A percentile compares a stretch with the other conserved stretches of the same genome.
These are phyloP conservation scores for Nannoperca australis DNA, from an alignment of 2,797 vertebrate species.

Conservation along the genomic window DNA sequence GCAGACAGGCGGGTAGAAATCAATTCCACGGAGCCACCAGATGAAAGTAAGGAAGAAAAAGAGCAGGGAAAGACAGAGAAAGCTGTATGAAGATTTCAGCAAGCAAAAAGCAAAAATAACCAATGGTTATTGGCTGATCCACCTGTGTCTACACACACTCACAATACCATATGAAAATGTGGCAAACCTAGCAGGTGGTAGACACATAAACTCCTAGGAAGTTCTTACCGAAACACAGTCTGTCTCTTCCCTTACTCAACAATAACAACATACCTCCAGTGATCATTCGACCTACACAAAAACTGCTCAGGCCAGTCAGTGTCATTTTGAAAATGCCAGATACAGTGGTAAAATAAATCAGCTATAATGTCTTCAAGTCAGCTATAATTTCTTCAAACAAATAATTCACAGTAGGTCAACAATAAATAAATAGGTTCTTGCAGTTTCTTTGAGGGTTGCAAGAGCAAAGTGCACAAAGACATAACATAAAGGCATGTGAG, in stretches of 20 bases:
- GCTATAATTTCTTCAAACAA: constrained; percentile 3
- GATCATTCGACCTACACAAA: constrained; percentile 7
- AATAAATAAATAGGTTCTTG: background rate
- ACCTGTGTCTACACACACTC: constrained; percentile 57
- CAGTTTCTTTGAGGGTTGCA: background rate
- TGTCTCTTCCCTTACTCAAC: background rate
- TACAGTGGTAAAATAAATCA: background rate
- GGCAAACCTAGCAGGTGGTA: constrained; percentile 32
- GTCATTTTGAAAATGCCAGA: background rate
- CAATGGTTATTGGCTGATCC: constrained; percentile 53
- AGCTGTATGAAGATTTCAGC: constrained; percentile 67
- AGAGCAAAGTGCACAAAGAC: background rate
- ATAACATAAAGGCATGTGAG: background rate
- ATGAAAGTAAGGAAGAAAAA: constrained; percentile 78
- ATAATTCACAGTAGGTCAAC: background rate
- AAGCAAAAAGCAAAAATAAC: constrained; percentile 78
- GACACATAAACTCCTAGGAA: constrained; percentile 17
- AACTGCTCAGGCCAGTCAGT: background rate
- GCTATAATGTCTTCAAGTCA: constrained; percentile 1
- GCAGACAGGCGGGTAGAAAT: constrained; percentile 80
- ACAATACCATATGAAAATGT: constrained; percentile 50
- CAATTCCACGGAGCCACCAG: constrained; percentile 81
- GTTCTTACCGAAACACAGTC: constrained; percentile 18
- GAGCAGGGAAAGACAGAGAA: constrained; percentile 62
- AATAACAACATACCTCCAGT: background rate